Conservation (phyloP, 2,113 vertebrate species). For the Pycnonotus jocosus region DNA sequence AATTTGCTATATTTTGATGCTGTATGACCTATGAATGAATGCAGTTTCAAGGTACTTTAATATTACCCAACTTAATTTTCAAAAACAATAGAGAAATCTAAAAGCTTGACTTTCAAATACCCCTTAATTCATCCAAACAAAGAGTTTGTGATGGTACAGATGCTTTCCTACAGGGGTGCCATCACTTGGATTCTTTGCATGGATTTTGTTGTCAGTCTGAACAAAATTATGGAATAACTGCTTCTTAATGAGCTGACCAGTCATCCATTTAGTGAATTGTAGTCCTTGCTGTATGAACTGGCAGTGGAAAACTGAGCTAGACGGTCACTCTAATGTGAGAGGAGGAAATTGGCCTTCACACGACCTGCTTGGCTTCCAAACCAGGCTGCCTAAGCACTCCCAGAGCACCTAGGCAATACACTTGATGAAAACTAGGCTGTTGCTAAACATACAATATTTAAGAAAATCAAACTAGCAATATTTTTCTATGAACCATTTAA, state of each 20-base stretch:
- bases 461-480: background rate
- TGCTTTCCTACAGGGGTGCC: background rate
- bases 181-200: background rate
- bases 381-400: background rate
- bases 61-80: background rate
- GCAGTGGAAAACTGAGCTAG: background rate
- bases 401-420: background rate
- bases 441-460: background rate
- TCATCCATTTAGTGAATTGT: slow-evolving; percentile 6
- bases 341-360: slow-evolving; percentile 4
- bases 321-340: background rate
- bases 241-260: slow-evolving; percentile 4
- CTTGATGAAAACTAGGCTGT: background rate
- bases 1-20: background rate
- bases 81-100: background rate
- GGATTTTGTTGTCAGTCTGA: slow-evolving; percentile 5
- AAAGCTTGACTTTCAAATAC: background rate
- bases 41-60: background rate
- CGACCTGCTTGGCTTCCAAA: slow-evolving; percentile 1
- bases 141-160: background rate
- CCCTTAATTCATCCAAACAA: background rate
- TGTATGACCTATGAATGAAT: background rate
- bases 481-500: background rate
- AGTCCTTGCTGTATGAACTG: slow-evolving; percentile 27
- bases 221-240: slow-evolving; percentile 17